phyloP scores from a whole-genome alignment of 2,888 invertebrate genomes.

The Trachelus stipa region DNA sequence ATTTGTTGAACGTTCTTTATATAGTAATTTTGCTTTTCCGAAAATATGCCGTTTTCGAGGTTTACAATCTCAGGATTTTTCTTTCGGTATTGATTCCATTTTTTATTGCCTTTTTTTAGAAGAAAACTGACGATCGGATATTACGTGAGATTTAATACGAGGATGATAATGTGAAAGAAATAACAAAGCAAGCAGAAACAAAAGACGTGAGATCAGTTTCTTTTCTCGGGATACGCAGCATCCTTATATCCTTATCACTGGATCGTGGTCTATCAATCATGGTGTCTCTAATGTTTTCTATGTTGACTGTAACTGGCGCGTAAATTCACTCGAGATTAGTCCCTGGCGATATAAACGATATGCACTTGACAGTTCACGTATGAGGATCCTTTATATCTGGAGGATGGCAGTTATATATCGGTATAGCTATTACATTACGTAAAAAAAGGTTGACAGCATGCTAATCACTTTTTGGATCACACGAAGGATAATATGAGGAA shows the following conservation, averaged over 20 bases:
- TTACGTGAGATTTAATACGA: background rate
- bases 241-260: constrained; percentile 39
- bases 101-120: no score
- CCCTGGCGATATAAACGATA: constrained; percentile 32
- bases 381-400: background rate
- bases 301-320: constrained; percentile 37
- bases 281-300: constrained; percentile 45
- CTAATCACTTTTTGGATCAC: no score
- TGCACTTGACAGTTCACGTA: constrained; percentile 9
- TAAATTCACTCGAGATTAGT: constrained; percentile 46
- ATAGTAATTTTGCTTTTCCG: no score
- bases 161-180: background rate
- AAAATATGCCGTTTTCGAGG: no score
- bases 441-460: no score
- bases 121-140: no score
- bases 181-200: background rate
- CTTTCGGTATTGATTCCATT: no score
- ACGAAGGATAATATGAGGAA: no score
- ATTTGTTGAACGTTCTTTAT: no score
- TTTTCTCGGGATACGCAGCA: constrained; percentile 26
- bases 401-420: background rate
- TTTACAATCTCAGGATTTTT: no score
- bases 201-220: background rate
- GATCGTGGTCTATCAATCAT: constrained; percentile 48
- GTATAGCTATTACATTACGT: no score